Base-by-base conservation (phyloP, 2,797 vertebrate species). In the Potorous gilbertii region DNA sequence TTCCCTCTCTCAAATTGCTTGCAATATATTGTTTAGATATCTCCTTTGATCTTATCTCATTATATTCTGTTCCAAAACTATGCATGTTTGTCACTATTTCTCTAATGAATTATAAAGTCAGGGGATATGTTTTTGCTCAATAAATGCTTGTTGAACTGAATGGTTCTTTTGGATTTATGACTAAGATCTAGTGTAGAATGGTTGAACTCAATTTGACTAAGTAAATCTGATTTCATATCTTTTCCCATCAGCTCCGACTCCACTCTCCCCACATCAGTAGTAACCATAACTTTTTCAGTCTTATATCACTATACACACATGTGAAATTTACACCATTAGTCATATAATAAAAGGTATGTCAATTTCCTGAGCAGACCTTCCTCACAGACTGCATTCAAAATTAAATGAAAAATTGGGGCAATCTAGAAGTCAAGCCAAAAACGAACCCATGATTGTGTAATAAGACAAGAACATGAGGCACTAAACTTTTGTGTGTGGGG, bases 341-440 rank as follows among this genome's bases (percentile, higher is more conserved):
- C 93, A 90, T 81, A 93, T 94, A 55, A 66, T 74, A 59, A 91
- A 59, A 27, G 40, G 6, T 27, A 46, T 27, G 40, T 81, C 56
- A 90, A 50, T 91, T 94, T 95, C 92, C 34, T 91, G 55, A 74
- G 66, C 54, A 81, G 34, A 87, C 31, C 91, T 50, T 57, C 31
- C 18, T n/a, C 59, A 27, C 10, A 81, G 14, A 90, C 27, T 90
- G 81, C 18, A 46, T 56, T 1, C 87, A 94, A 92, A 95, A 94
- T 62, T 11, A 91, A 95, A 62, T 93, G 4, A 12, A 92, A 34
- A 96, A 90, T 94, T 91, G 2, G n/a, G 92, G 18, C 91, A 5
- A 93, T 91, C 55, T 62, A 50, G 91, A 93, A 91, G 10, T 81
- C 87, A 95, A 93, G n/a, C 40, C 21, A 81, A 46, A 81, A 81